Conservation (phyloP, 2,888 invertebrate species). For the Hipparchia semele region DNA sequence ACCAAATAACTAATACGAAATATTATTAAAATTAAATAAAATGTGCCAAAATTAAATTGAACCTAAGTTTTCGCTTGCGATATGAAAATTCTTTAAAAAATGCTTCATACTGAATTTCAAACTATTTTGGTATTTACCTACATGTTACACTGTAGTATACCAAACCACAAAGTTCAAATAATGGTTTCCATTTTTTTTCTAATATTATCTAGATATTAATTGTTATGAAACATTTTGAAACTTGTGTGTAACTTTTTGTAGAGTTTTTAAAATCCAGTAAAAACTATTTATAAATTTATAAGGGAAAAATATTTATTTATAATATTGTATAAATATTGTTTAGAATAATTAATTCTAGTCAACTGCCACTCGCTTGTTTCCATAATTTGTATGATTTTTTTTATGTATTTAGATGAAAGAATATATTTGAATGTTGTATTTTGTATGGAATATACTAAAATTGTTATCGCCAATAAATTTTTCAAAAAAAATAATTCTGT, state of each 20-base stretch:
- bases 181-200: no score
- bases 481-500: conserved; percentile 49
- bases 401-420: conserved; percentile 45
- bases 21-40: background rate
- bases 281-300: background rate
- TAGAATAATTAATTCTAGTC: conserved; percentile 44
- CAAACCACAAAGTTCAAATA: no score
- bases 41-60: conserved; percentile 8
- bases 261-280: background rate
- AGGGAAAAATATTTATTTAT: background rate
- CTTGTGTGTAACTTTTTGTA: background rate
- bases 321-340: conserved; percentile 1
- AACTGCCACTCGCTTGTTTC: conserved; percentile 42
- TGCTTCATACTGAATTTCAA: no score
- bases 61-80: no score
- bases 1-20: background rate
- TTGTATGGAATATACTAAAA: conserved; percentile 69
- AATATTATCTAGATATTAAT: no score
- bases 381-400: conserved; percentile 43
- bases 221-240: no score
- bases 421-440: conserved; percentile 71
- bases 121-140: no score
- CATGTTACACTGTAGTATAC: no score
- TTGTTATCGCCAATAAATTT: conserved; percentile 74
- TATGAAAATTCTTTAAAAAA: background rate